Evolutionary conservation across 2,113 vertebrate species (phyloP), one percentile per base, ranked within the genome.

Genomic region (Elachura formosa): DNA sequence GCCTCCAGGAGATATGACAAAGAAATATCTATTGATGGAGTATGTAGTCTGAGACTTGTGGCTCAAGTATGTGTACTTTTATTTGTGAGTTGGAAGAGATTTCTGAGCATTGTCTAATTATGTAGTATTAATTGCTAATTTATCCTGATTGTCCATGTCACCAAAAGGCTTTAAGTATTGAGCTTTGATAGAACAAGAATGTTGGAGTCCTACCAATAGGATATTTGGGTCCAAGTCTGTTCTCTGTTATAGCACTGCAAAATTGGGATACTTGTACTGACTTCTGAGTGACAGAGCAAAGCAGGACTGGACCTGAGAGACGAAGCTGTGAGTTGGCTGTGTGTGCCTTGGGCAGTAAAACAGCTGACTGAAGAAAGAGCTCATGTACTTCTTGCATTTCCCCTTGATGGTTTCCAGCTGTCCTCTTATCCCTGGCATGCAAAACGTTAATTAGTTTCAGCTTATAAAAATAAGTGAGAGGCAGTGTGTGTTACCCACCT

Each of bases 401-500:
- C 63, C n/a, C 49, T 79, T 91, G 84, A 90, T 94, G 69, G 7
- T 74, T 96, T 97, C 91, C 95, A 94, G 91, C 82, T 94, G 89
- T 96, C 61, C 46, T 86, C 51, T 93, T 95, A 89, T 69, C 56
- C 81, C 52, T 66, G 74, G 75, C 73, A 66, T 76, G 62, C 1
- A 1, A 84, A 93, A 75, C 68, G 90, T 87, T 91, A 67, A 79
- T 84, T 86, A 90, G 64, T 72, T 83, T 89, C 84, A 86, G 56
- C 64, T 93, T 92, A 83, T 78, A 71, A 85, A 90, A 93, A 84
- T 80, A 92, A 94, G 51, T 66, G 79, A 80, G 61, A 89, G 25
- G 33, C 79, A 74, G 48, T 22, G 46, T 80, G 29, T 63, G 31
- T 67, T 91, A 80, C 69, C n/a, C 63, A 93, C 77, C 89, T 94